A percentile compares a stretch with the other conserved stretches of the same genome.
These are phyloP conservation scores for Latrodectus elegans DNA, from an alignment of 2,888 invertebrate genomes.

Conservation along the genomic window DNA sequence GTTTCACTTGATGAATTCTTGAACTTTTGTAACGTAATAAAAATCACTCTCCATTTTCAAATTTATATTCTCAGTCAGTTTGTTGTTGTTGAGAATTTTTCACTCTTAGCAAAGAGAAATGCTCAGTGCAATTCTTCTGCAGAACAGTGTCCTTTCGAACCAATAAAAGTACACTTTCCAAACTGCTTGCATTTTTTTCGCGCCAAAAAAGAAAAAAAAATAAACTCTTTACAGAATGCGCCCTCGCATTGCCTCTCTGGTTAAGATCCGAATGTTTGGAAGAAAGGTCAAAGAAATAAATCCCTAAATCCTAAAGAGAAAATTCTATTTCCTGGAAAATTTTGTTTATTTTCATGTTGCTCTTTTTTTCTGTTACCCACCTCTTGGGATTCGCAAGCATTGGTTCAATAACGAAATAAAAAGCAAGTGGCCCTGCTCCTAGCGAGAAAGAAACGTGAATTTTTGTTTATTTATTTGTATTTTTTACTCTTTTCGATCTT, in stretches of 20 bases:
- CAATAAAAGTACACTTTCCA: not conserved
- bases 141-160: too few species aligned
- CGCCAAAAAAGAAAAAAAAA: not conserved
- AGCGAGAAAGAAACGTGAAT: not conserved
- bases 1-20: too few species aligned
- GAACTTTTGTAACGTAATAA: too few species aligned
- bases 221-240: not conserved
- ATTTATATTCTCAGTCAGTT: too few species aligned
- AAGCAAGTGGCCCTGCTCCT: not conserved
- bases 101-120: not conserved
- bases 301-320: slow-evolving; percentile 29
- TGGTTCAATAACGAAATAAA: not conserved
- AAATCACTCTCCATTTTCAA: too few species aligned
- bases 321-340: slow-evolving; percentile 15
- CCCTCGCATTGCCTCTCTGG: slow-evolving; percentile 7
- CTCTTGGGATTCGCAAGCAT: not conserved
- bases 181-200: not conserved
- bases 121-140: too few species aligned
- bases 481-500: not conserved
- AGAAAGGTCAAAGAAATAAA: slow-evolving; percentile 10
- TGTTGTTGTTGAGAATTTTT: not conserved
- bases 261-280: slow-evolving; percentile 17
- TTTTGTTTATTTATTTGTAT: not conserved
- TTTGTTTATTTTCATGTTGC: slow-evolving; percentile 4
- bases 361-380: not conserved